Percentiles rank a stretch among this genome's conserved stretches.
phyloP scores from a whole-genome alignment of 2,797 vertebrate species.

The Microchirus variegatus region DNA sequence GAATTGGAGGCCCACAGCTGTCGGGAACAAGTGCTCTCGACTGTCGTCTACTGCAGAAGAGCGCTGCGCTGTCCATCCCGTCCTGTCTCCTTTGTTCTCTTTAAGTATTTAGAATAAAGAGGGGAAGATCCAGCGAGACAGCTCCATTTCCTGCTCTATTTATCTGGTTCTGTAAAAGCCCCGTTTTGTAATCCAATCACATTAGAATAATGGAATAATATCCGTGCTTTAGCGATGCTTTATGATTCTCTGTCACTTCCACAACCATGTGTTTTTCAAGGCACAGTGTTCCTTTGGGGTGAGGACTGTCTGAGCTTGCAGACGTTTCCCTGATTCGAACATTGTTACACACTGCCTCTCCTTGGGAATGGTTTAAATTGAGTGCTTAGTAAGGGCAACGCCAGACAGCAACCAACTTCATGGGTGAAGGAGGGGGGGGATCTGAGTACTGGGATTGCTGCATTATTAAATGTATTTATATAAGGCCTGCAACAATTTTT shows the following conservation, averaged over 20 bases:
- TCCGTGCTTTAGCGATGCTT: slow-evolving; percentile 33
- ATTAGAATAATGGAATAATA: slow-evolving; percentile 55
- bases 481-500: slow-evolving; percentile 48
- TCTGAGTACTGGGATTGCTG: slow-evolving; percentile 56
- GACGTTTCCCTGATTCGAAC: slow-evolving; percentile 74
- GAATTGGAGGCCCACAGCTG: slow-evolving; percentile 20
- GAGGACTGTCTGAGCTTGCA: slow-evolving; percentile 48
- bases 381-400: slow-evolving; percentile 75
- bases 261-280: slow-evolving; percentile 40
- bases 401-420: slow-evolving; percentile 65
- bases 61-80: slow-evolving; percentile 9
- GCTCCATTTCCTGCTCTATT: slow-evolving; percentile 52
- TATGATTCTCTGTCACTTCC: slow-evolving; percentile 47
- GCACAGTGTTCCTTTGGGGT: slow-evolving; percentile 48
- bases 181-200: slow-evolving; percentile 66
- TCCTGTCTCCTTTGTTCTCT: slow-evolving; percentile 20
- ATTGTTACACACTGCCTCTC: slow-evolving; percentile 65
- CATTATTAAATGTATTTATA: slow-evolving; percentile 73
- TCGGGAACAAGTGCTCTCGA: slow-evolving; percentile 26
- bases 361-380: slow-evolving; percentile 78
- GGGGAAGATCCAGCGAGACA: slow-evolving; percentile 29
- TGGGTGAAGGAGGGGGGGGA: slow-evolving; percentile 21
- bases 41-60: slow-evolving; percentile 12
- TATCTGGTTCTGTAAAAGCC: slow-evolving; percentile 57
- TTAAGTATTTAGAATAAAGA: slow-evolving; percentile 26